Conservation (phyloP, 2,888 invertebrate species). For the Leucophenga maculata region DNA sequence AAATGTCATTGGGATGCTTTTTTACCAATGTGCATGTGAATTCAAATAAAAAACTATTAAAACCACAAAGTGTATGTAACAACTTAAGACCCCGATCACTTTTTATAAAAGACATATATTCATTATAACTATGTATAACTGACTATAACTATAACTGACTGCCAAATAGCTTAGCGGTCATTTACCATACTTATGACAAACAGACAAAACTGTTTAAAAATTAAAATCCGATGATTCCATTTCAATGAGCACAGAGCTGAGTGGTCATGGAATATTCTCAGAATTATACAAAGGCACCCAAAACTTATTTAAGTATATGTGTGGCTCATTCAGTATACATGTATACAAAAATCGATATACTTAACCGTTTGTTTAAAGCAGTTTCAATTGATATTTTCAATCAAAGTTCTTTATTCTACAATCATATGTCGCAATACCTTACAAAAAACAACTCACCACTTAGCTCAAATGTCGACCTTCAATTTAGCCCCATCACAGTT, state of each 20-base stretch:
- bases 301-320: not conserved
- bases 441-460: constrained; percentile 27
- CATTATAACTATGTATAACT: too few relatives aligned
- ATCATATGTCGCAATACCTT: not conserved
- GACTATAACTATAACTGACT: constrained; percentile 38
- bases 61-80: too few relatives aligned
- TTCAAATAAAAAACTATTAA: too few relatives aligned
- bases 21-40: too few relatives aligned
- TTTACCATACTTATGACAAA: too few relatives aligned
- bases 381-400: not conserved
- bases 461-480: too few relatives aligned
- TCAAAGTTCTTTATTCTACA: not conserved
- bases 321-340: too few relatives aligned
- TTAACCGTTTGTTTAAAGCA: not conserved
- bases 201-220: constrained; percentile 53
- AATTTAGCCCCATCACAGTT: too few relatives aligned
- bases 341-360: not conserved
- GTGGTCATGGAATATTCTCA: constrained; percentile 51
- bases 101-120: too few relatives aligned
- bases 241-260: constrained; percentile 62
- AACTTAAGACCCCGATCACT: too few relatives aligned
- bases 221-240: constrained; percentile 68
- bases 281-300: not conserved
- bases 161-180: constrained; percentile 41
- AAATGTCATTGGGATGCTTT: too few relatives aligned